Conservation (phyloP, 1,140 invertebrate species). For the Rhyzopertha dominica region DNA sequence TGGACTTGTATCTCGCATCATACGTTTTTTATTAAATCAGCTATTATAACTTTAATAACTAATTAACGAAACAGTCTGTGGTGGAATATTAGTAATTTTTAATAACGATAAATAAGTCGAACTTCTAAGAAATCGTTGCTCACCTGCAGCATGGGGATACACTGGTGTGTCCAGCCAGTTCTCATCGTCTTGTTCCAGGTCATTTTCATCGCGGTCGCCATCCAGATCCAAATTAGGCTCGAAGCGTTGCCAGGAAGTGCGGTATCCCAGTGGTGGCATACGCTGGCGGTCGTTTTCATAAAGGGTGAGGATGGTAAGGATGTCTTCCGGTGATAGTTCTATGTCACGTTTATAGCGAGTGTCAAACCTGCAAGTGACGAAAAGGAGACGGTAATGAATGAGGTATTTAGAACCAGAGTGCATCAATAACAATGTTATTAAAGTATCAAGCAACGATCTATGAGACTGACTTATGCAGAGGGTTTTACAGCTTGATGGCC, state of each 20-base stretch:
- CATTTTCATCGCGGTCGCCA: conserved; percentile 14
- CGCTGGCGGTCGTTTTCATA: conserved; percentile 36
- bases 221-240: conserved; percentile 15
- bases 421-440: no score
- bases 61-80: no score
- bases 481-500: no score
- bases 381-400: no score
- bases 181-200: conserved; percentile 19
- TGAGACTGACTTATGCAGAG: no score
- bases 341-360: conserved; percentile 33
- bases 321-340: conserved; percentile 40
- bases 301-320: conserved; percentile 34
- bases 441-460: no score
- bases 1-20: no score
- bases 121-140: conserved; percentile 18
- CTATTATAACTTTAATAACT: no score
- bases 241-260: conserved; percentile 6
- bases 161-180: conserved; percentile 37
- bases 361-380: conserved; percentile 22
- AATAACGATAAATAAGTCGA: no score
- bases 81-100: no score
- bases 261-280: conserved; percentile 10
- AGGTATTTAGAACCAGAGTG: no score
- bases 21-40: no score
- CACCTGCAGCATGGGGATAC: conserved; percentile 30